Evolutionary conservation across 2,113 vertebrate genomes (phyloP), one percentile per base, ranked within the genome.

Genomic region (Elgaria multicarinata): DNA sequence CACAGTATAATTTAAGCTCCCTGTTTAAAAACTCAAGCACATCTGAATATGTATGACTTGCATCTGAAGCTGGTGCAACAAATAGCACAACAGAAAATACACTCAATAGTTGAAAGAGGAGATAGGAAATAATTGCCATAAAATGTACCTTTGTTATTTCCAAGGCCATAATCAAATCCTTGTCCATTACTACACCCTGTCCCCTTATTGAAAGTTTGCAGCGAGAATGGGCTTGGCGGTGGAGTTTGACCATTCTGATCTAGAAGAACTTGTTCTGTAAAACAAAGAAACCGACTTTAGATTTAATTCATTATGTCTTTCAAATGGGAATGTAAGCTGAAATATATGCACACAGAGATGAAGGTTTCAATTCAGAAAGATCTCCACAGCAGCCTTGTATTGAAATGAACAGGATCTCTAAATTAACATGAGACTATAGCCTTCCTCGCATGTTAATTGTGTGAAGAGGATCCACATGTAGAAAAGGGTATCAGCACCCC

Each of bases 131-230:
- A 0, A 16, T 28, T 0, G 1, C 83, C 82, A 6, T 1, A 16
- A 89, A 89, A 90, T 0, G 96, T 96, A 99, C 99, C 99, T 99
- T 99, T 99, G 95, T 98, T 98, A 97, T 99, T 99, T 95, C 98
- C 98, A 88, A 99, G 98, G 90, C 98, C 98, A 87, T 99, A 99
- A 96, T 99, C 99, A 96, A 99, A 99, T 92, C 99, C 99, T 96
- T 99, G 98, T 22, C 98, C 98, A 66, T 98, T 98, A 92, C 97
- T 98, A 87, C 97, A 96, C 66, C 96, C 97, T 42, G 98, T 95
- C 31, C 97, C 97, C 93, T 98, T 98, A 96, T 97, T 98, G 97
- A 99, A 99, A 91, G 98, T 97, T 96, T 99, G 99, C 84, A 99
- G 97, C 87, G 98, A 99, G 94, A 99, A 99, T 58, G 99, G 99